A percentile compares a stretch with the other conserved stretches of the same genome.
These are phyloP conservation scores for Dendrocincla fuliginosa DNA, from an alignment of 2,797 vertebrate species.

Conservation along the genomic window DNA sequence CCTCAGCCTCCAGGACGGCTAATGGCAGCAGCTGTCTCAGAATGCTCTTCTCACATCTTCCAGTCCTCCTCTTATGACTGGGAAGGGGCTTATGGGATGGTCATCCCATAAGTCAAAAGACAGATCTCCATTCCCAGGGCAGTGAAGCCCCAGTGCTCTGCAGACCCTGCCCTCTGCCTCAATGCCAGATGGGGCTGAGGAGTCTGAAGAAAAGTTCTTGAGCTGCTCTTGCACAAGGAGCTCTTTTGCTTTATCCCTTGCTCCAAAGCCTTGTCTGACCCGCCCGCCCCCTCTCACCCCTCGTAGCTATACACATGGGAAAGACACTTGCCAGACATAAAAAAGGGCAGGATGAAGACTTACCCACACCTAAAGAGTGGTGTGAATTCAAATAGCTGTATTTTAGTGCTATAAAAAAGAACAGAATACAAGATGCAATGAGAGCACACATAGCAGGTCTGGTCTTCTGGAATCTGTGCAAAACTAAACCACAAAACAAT, in stretches of 20 bases:
- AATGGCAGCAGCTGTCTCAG: not conserved
- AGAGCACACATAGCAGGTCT: not conserved
- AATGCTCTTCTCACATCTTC: not conserved
- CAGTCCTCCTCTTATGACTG: not conserved
- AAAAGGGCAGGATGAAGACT: not conserved
- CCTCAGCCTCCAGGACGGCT: not conserved
- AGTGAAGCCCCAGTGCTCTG: not conserved
- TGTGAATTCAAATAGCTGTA: not conserved
- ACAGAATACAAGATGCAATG: not conserved
- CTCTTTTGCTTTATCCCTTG: not conserved
- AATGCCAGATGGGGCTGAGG: not conserved
- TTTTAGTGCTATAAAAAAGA: not conserved
- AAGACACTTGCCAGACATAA: not conserved
- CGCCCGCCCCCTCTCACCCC: too few relatives aligned
- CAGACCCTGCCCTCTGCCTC: not conserved
- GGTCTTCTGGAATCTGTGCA: not conserved
- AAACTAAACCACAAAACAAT: not conserved
- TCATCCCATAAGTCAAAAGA: not conserved
- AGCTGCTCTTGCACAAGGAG: not conserved
- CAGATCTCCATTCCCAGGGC: not conserved
- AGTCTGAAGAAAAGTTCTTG: not conserved
- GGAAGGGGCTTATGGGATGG: not conserved
- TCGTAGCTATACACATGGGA: not conserved
- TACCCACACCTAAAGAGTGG: not conserved
- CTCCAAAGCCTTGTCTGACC: not conserved